A percentile compares a stretch with the other conserved stretches of the same genome.
Conservation (phyloP, 2,113 vertebrate genomes). For the Percopsis transmontana region DNA sequence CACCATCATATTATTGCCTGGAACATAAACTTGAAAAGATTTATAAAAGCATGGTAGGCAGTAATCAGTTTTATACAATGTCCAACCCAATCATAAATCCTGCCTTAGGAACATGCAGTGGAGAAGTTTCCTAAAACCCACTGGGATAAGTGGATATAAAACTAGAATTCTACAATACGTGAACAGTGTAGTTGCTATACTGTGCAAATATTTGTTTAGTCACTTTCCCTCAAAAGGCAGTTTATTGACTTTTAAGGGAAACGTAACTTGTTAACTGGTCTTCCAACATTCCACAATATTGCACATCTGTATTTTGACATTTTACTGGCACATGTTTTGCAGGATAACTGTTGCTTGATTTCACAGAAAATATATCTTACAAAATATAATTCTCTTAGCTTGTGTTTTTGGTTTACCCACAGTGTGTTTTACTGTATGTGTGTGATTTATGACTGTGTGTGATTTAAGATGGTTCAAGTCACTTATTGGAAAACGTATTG, state of each 20-base stretch:
- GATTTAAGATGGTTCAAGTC: not conserved
- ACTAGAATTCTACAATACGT: too few species aligned
- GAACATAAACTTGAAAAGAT: not conserved
- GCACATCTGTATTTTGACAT: conserved; percentile 27
- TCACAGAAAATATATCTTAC: conserved; percentile 16
- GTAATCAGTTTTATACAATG: not conserved
- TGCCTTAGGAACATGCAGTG: not conserved
- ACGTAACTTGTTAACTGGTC: too few species aligned
- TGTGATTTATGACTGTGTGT: conserved; percentile 14
- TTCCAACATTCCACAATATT: conserved; percentile 1
- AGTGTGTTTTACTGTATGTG: conserved; percentile 10
- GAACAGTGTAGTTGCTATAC: too few species aligned
- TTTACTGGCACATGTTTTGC: too few species aligned
- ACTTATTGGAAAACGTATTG: not conserved
- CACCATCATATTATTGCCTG: not conserved
- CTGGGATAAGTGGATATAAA: too few species aligned
- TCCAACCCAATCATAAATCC: not conserved
- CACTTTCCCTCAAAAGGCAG: too few species aligned
- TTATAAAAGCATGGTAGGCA: too few species aligned
- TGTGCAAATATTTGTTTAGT: too few species aligned
- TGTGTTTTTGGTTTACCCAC: not conserved
- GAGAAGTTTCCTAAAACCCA: not conserved
- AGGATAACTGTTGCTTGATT: conserved; percentile 31
- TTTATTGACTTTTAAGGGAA: too few species aligned
- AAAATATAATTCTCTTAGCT: conserved; percentile 10